phyloP scores from a whole-genome alignment of 2,797 vertebrate species.

The Cottoperca gobio region DNA sequence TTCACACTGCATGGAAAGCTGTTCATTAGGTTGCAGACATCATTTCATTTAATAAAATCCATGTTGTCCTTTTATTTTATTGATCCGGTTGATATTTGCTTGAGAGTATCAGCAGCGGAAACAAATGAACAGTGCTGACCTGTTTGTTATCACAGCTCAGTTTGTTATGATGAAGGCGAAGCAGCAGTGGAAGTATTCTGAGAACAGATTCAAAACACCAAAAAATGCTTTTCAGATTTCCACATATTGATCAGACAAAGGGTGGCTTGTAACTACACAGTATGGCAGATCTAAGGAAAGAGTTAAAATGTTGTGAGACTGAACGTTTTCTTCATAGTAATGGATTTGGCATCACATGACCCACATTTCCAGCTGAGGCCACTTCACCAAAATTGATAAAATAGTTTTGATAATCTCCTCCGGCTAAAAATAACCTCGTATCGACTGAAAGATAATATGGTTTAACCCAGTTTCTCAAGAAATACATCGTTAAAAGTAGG shows the following conservation, averaged over 20 bases:
- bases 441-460: no score
- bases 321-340: background rate
- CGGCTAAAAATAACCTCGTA: background rate
- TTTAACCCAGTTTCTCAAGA: no score
- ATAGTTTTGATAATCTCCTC: background rate
- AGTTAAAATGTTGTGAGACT: background rate
- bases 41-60: background rate
- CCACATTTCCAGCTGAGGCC: constrained; percentile 13
- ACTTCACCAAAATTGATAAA: background rate
- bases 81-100: background rate
- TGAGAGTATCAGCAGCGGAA: background rate
- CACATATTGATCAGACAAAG: constrained; percentile 1
- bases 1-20: background rate
- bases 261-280: background rate
- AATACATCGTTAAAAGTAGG: background rate
- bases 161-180: background rate
- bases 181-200: background rate
- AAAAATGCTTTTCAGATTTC: constrained; percentile 7
- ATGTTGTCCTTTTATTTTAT: background rate
- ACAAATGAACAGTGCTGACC: background rate
- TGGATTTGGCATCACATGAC: background rate
- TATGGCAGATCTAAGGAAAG: background rate
- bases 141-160: constrained; percentile 7
- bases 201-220: constrained; percentile 7
- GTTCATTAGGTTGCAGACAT: background rate